Conservation (phyloP, 2,113 vertebrate genomes). For the Lagopus leucura region DNA sequence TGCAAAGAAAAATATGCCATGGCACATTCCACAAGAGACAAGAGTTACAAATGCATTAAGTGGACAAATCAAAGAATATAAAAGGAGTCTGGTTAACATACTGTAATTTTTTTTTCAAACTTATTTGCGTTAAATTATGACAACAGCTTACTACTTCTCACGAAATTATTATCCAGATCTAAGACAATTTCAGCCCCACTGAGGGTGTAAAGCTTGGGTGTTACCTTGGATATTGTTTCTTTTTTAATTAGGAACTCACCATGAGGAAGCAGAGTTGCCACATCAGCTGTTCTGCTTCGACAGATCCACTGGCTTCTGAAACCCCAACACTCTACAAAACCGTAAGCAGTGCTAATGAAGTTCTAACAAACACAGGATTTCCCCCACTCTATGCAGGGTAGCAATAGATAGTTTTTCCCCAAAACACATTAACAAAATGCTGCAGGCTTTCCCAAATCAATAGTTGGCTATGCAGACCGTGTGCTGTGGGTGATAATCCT, state of each 20-base stretch:
- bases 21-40: neutral
- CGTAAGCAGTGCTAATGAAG: neutral
- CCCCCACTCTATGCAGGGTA: neutral
- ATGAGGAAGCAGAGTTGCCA: neutral
- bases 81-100: neutral
- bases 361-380: neutral
- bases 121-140: neutral
- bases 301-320: neutral
- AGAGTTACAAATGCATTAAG: neutral
- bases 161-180: neutral
- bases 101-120: neutral
- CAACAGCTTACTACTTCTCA: neutral
- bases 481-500: neutral
- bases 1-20: slow-evolving; percentile 55
- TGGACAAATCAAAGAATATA: accelerated
- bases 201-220: neutral
- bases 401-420: neutral
- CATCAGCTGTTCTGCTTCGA: neutral
- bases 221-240: neutral
- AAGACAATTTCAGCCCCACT: neutral
- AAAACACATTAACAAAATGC: neutral
- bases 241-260: neutral
- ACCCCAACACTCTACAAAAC: neutral
- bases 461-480: neutral
- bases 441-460: neutral